Evolutionary conservation across 1,140 invertebrate species (phyloP).

Genomic region (Ooceraea biroi): DNA sequence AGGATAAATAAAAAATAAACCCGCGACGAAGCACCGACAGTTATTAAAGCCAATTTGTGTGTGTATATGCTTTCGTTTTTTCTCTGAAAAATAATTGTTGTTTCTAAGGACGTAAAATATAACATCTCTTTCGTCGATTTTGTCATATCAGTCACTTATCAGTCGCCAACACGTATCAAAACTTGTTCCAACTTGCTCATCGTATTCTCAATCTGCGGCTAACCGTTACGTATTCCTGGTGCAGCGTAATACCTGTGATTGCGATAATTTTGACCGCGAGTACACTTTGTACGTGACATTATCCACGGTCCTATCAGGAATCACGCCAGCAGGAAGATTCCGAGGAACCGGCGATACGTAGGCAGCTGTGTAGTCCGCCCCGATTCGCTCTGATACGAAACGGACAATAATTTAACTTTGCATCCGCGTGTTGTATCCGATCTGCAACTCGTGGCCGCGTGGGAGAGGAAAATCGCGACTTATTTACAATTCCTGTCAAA

Average conservation of each 20-base stretch:
- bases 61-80: too few species aligned
- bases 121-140: too few species aligned
- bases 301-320: conserved; percentile 25
- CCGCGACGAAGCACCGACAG: too few species aligned
- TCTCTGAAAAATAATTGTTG: too few species aligned
- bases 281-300: conserved; percentile 1
- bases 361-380: neutral
- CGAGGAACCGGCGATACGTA: neutral
- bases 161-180: neutral
- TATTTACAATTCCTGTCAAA: neutral
- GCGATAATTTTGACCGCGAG: conserved; percentile 26
- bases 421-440: too few species aligned
- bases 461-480: neutral
- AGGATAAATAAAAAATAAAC: too few species aligned
- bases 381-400: neutral
- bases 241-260: conserved; percentile 33
- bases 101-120: too few species aligned
- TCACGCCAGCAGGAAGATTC: conserved; percentile 18
- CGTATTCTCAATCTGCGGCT: neutral
- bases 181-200: conserved; percentile 20
- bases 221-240: conserved; percentile 5
- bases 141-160: too few species aligned
- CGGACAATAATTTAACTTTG: conserved; percentile 9
- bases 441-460: too few species aligned
- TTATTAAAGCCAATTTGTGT: too few species aligned